Evolutionary conservation across 2,113 vertebrate genomes (phyloP).

Genomic region (Benitochromis conjunctus): DNA sequence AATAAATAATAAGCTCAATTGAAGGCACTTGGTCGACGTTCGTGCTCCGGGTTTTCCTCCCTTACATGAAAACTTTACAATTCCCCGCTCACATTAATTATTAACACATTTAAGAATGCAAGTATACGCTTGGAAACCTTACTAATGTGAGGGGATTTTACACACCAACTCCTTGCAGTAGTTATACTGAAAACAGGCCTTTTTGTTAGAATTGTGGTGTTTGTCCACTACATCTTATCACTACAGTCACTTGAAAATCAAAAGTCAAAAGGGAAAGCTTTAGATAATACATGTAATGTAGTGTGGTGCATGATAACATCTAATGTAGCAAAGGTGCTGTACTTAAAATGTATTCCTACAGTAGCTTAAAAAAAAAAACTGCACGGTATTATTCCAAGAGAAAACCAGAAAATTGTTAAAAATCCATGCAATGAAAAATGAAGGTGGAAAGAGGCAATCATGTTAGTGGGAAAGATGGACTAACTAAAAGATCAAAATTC

Average conservation of each 20-base stretch:
- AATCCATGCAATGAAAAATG: neutral
- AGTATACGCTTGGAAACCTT: neutral
- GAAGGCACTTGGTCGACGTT: conserved; percentile 49
- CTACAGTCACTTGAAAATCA: neutral
- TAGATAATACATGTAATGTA: neutral
- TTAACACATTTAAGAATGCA: conserved; percentile 46
- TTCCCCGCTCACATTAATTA: conserved; percentile 56
- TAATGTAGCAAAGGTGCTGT: neutral
- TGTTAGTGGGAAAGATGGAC: neutral
- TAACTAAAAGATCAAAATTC: conserved; percentile 31
- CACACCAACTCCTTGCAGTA: neutral
- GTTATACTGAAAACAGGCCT: neutral
- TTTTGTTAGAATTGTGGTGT: neutral
- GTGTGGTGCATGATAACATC: neutral
- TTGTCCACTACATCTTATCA: neutral
- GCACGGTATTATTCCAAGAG: neutral
- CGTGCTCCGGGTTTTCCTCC: conserved; percentile 22
- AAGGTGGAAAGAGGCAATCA: neutral
- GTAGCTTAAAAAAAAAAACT: neutral
- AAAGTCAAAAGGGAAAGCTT: neutral
- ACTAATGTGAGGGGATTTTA: conserved; percentile 9
- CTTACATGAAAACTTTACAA: conserved; percentile 22
- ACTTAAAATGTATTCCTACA: neutral
- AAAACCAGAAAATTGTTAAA: neutral
- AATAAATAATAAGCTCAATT: conserved; percentile 69